Evolutionary conservation across 2,888 invertebrate species (phyloP).

Genomic region (Nymphalis c-album): DNA sequence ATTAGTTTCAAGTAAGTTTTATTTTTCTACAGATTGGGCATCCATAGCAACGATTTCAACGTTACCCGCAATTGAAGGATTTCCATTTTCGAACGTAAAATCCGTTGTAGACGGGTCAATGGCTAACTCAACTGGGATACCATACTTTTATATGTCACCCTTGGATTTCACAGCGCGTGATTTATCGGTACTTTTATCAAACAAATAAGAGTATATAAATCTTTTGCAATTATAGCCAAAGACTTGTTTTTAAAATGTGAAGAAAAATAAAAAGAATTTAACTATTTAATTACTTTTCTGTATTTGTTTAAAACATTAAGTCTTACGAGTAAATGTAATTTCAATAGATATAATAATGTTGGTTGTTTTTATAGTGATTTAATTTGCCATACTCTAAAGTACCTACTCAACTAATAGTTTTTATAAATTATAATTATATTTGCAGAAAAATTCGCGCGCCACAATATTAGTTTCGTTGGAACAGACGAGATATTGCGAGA

Average conservation of each 20-base stretch:
- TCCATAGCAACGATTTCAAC: slow-evolving; percentile 86
- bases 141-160: slow-evolving; percentile 88
- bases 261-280: background rate
- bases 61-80: slow-evolving; percentile 80
- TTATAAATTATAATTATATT: slow-evolving; percentile 13
- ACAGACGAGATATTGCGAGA: slow-evolving; percentile 84
- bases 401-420: background rate
- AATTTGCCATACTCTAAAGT: too few species aligned
- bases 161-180: slow-evolving; percentile 86
- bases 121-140: slow-evolving; percentile 85
- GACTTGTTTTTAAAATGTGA: too few species aligned
- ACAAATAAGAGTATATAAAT: background rate
- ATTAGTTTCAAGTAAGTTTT: too few species aligned
- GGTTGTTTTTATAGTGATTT: background rate
- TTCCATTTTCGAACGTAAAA: slow-evolving; percentile 86
- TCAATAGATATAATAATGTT: background rate
- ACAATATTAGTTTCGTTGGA: slow-evolving; percentile 86
- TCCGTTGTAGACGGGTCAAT: slow-evolving; percentile 86
- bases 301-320: too few species aligned
- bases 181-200: slow-evolving; percentile 76
- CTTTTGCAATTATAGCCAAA: too few species aligned
- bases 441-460: slow-evolving; percentile 83
- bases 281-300: background rate
- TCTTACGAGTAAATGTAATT: background rate
- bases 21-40: slow-evolving; percentile 84